Conservation (phyloP, 2,888 invertebrate species). For the Nomada flava region DNA sequence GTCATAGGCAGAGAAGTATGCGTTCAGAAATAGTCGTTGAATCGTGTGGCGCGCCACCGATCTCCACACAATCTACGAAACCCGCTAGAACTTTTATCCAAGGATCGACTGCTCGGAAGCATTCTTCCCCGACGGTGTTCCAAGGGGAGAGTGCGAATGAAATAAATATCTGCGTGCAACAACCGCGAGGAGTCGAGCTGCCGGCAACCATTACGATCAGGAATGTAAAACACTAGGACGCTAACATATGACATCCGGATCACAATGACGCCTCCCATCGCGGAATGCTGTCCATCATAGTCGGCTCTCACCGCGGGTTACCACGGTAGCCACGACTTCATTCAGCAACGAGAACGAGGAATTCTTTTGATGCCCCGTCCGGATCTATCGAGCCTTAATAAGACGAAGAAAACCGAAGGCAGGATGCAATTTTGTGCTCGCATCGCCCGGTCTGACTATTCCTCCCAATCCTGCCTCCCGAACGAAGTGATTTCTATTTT, state of each 20-base stretch:
- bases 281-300: conserved; percentile 70
- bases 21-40: conserved; percentile 50
- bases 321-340: conserved; percentile 73
- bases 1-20: conserved; percentile 33
- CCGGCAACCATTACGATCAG: conserved; percentile 58
- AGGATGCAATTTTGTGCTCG: conserved; percentile 66
- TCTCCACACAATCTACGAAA: neutral
- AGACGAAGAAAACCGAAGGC: conserved; percentile 44
- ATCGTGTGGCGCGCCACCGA: conserved; percentile 10
- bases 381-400: conserved; percentile 65
- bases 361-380: conserved; percentile 65
- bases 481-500: conserved; percentile 69
- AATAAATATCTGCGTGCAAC: neutral
- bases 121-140: neutral
- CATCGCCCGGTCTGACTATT: conserved; percentile 54
- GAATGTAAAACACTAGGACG: conserved; percentile 64
- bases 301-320: conserved; percentile 65
- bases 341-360: conserved; percentile 72
- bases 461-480: conserved; percentile 29
- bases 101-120: too few species aligned
- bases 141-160: neutral
- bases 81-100: too few species aligned
- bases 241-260: conserved; percentile 73
- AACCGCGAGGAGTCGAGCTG: neutral
- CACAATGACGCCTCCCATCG: conserved; percentile 70